Evolutionary conservation across 2,797 vertebrate species (phyloP), one percentile per base, ranked within the genome.

Genomic region (Eupleurogrammus muticus): DNA sequence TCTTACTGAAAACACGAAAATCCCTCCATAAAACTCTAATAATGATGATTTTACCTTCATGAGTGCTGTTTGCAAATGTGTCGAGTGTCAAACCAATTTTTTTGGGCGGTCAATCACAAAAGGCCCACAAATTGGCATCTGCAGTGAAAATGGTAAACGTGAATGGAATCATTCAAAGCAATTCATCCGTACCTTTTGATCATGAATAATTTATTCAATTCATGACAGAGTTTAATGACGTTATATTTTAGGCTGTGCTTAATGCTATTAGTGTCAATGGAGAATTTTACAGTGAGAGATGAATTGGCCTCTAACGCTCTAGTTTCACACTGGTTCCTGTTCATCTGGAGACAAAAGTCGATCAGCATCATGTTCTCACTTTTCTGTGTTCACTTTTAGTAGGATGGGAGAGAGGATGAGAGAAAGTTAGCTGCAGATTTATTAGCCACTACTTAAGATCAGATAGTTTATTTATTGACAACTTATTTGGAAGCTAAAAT

Each of bases 111-210:
- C 28, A 55, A 8, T 32, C 38, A 34, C 13, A 6, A 38, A 52
- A 65, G 34, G 13, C n/a, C 2, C 13, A 11, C 17, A n/a, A n/a
- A 51, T 56, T 46, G 36, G 8, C 10, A 20, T 12, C 8, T 3
- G 19, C 19, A 44, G 17, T 34, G n/a, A 52, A 70, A 53, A 48
- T 47, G 21, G 1, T 62, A 8, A 64, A 58, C 35, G 21, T 49
- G 20, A 61, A 42, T 21, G 16, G 54, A 69, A 6, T 36, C 11
- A 59, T 40, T 62, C 23, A 66, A 57, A 47, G 20, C 5, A 55
- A 51, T 55, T 70, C 4, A 61, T 24, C 11, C 17, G 5, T 17
- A 58, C 53, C 44, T 63, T 70, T 44, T 44, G 16, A 44, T 44
- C 40, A 44, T 44, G 40, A 44, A 44, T 66, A 36, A 40, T 35